These are phyloP conservation scores for Enteromius anoplus DNA, from an alignment of 2,797 vertebrate species.

Conservation along the genomic window DNA sequence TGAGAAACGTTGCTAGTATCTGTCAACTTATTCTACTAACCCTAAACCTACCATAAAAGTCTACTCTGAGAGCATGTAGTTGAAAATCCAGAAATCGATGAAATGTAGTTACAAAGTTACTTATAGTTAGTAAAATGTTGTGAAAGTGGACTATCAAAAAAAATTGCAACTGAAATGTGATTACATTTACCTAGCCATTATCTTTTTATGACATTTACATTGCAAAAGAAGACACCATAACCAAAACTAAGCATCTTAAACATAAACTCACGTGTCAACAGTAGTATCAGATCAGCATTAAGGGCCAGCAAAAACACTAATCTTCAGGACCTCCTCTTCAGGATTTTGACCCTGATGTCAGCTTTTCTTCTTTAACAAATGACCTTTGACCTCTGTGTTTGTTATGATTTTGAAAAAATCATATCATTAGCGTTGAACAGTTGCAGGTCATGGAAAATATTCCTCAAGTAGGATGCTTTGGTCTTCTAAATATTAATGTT, in stretches of 20 bases:
- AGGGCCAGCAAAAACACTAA: conserved; percentile 15
- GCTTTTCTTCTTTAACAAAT: conserved; percentile 49
- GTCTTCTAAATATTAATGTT: not conserved
- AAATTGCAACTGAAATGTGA: not conserved
- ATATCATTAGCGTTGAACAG: conserved; percentile 13
- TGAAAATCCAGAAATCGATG: too few species aligned
- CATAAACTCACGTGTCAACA: conserved; percentile 32
- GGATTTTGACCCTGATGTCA: conserved; percentile 50
- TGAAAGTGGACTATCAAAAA: too few species aligned
- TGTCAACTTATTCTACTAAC: too few species aligned
- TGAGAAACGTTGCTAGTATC: too few species aligned
- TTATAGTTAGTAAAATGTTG: too few species aligned
- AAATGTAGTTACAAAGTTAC: too few species aligned
- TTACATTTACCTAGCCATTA: not conserved
- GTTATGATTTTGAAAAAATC: conserved; percentile 11
- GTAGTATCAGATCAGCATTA: conserved; percentile 40
- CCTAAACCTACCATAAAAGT: too few species aligned
- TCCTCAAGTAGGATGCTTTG: not conserved
- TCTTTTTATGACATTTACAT: not conserved
- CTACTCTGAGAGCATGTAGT: too few species aligned
- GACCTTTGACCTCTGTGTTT: conserved; percentile 33
- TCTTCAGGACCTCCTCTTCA: conserved; percentile 40
- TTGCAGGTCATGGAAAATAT: conserved; percentile 22
- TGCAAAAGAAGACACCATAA: not conserved
- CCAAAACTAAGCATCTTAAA: not conserved